Evolutionary conservation across 2,888 invertebrate species (phyloP), one percentile per base, ranked within the genome.

Genomic region (Mimumesa dahlbomi): DNA sequence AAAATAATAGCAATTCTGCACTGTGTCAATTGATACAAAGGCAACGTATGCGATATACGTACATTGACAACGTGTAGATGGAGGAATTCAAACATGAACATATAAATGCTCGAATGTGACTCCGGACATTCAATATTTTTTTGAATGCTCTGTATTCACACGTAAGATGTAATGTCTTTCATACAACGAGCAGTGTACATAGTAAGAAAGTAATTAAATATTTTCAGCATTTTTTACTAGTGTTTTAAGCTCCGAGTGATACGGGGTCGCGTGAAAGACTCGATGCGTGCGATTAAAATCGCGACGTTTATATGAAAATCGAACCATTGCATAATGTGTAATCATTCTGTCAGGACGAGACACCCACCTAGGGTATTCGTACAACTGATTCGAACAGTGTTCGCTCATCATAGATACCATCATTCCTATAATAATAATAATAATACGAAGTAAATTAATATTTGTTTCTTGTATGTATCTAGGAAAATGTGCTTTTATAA

Each of bases 381-480:
- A 73, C 69, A 71, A 82, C 70, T 68, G 71, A 74, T 78, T 73
- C 67, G 59, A 74, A 74, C 65, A 64, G 48, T 64, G 77, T 81
- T 81, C 73, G 66, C 73, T 81, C 80, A 82, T 79, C 63, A 75
- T 82, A 83, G 79, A 67, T 83, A 85, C 70, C 83, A 76, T 85
- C 83, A 85, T 87, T 86, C 85, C 87, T 84, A 78, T 84, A 85
- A 76, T 67, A 69, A 77, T 79, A 69, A 77, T 79, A 77, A 83
- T 81, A 75, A 81, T 84, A 81, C 63, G 63, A 82, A 73, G 68
- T 83, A 76, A 81, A 80, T 78, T 84, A 79, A 74, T 75, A 79
- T 77, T 83, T 76, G 70, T 73, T 78, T 73, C 68, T 77, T 78
- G 73, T 79, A 81, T 85, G 79, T 86, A 85, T 79, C 73, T 74